A percentile compares a stretch with the other conserved stretches of the same genome.
Evolutionary conservation across 1,140 invertebrate genomes (phyloP).

Genomic region (Amyelois transitella): DNA sequence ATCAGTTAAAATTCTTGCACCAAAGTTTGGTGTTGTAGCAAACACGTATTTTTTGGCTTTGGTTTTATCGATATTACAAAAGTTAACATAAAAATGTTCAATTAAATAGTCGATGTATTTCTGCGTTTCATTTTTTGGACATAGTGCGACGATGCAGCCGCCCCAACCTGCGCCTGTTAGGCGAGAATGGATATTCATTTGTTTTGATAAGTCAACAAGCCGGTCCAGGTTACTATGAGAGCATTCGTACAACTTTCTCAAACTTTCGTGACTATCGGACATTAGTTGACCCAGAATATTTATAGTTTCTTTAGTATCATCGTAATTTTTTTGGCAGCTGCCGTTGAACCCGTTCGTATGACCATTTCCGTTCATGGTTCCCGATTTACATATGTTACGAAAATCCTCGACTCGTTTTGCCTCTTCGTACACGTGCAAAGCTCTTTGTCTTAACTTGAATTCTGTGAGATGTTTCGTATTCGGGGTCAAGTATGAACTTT

Average conservation of each 20-base stretch:
- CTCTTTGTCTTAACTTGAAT: slow-evolving; percentile 90
- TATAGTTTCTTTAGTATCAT: slow-evolving; percentile 58
- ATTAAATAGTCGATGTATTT: slow-evolving; percentile 83
- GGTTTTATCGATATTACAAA: slow-evolving; percentile 57
- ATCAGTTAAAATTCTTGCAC: slow-evolving; percentile 66
- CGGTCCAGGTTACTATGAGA: slow-evolving; percentile 92
- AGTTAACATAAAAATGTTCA: slow-evolving; percentile 80
- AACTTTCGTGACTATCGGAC: slow-evolving; percentile 91
- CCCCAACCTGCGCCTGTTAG: slow-evolving; percentile 99
- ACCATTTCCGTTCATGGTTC: slow-evolving; percentile 77
- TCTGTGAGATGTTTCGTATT: slow-evolving; percentile 80
- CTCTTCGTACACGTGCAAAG: slow-evolving; percentile 92
- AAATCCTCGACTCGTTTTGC: slow-evolving; percentile 87
- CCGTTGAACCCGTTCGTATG: slow-evolving; percentile 23
- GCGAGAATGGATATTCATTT: slow-evolving; percentile 86
- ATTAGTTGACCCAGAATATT: slow-evolving; percentile 87
- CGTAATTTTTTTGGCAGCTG: slow-evolving; percentile 66
- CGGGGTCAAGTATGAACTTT: slow-evolving; percentile 78
- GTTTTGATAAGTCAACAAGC: slow-evolving; percentile 85
- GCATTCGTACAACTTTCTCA: slow-evolving; percentile 93
- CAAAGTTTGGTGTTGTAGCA: slow-evolving; percentile 74
- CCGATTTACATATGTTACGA: slow-evolving; percentile 77
- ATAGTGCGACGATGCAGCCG: slow-evolving; percentile 93
- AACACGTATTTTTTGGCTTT: slow-evolving; percentile 73
- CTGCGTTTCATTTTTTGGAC: slow-evolving; percentile 78